phyloP scores from a whole-genome alignment of 1,140 invertebrate species.

The Goniozus legneri region DNA sequence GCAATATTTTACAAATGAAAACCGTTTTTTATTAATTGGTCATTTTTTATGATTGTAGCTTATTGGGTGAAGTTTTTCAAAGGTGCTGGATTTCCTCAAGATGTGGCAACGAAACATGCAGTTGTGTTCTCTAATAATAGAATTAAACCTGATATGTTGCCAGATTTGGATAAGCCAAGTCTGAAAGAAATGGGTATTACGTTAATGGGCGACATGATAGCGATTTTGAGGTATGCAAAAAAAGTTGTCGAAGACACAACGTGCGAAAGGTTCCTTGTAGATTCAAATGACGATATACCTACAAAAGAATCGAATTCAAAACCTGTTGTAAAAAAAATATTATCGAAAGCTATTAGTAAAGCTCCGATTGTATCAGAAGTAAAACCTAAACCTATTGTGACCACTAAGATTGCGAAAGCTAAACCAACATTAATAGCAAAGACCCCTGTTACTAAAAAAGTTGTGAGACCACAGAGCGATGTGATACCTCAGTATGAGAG shows the following conservation, averaged over 20 bases:
- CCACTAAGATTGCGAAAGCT: slow-evolving; percentile 26
- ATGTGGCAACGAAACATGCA: slow-evolving; percentile 68
- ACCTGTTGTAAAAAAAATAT: slow-evolving; percentile 27
- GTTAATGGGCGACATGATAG: slow-evolving; percentile 73
- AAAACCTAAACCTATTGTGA: slow-evolving; percentile 13
- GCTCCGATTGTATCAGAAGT: slow-evolving; percentile 12
- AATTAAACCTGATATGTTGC: slow-evolving; percentile 70
- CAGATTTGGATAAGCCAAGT: slow-evolving; percentile 71
- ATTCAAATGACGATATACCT: slow-evolving; percentile 33
- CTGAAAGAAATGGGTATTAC: slow-evolving; percentile 74
- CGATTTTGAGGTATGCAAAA: slow-evolving; percentile 72
- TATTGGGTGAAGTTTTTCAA: slow-evolving; percentile 70
- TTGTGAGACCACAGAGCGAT: slow-evolving; percentile 18
- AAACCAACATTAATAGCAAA: slow-evolving; percentile 14
- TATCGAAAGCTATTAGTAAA: slow-evolving; percentile 22
- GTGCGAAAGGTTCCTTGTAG: slow-evolving; percentile 51
- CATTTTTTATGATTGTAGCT: slow-evolving; percentile 39
- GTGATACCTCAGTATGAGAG: slow-evolving; percentile 19
- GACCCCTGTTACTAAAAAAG: slow-evolving; percentile 27
- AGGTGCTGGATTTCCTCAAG: slow-evolving; percentile 64
- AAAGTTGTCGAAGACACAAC: slow-evolving; percentile 61
- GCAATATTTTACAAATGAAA: not conserved
- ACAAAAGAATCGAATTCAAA: slow-evolving; percentile 17
- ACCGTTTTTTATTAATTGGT: not conserved
- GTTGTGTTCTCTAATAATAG: slow-evolving; percentile 72